Conservation (phyloP, 2,113 vertebrate genomes). For the Coregonus clupeaformis region DNA sequence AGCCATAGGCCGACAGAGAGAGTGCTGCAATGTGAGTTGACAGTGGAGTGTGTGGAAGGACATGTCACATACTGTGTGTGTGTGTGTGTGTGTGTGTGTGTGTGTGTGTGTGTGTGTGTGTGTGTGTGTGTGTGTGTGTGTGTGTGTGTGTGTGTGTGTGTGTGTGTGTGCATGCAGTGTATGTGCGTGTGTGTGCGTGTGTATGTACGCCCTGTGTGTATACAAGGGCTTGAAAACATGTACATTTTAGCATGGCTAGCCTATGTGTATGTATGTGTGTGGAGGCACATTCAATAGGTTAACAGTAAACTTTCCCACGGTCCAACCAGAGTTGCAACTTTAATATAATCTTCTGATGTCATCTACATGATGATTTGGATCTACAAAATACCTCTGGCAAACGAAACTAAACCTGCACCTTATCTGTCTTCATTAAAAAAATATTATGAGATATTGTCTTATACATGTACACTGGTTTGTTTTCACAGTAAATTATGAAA, state of each 20-base stretch:
- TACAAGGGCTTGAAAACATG: neutral
- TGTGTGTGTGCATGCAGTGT: no score
- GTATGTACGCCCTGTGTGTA: neutral
- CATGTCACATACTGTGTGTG: no score
- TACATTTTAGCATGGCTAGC: neutral
- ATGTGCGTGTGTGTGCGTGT: no score
- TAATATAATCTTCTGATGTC: neutral
- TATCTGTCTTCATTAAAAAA: constrained; percentile 15
- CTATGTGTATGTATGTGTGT: neutral
- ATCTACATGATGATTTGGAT: neutral
- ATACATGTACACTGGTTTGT: neutral
- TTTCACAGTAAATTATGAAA: neutral
- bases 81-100: no score
- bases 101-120: no score
- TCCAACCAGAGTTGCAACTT: neutral
- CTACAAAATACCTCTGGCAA: neutral
- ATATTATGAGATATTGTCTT: neutral
- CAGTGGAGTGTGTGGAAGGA: constrained; percentile 22
- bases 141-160: no score
- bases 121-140: neutral
- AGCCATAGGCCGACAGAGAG: neutral
- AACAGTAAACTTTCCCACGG: neutral
- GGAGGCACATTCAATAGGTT: neutral
- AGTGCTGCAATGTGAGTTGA: neutral
- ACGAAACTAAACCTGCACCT: no score